phyloP scores from a whole-genome alignment of 2,797 vertebrate genomes.

The Sebastolobus altivelis region DNA sequence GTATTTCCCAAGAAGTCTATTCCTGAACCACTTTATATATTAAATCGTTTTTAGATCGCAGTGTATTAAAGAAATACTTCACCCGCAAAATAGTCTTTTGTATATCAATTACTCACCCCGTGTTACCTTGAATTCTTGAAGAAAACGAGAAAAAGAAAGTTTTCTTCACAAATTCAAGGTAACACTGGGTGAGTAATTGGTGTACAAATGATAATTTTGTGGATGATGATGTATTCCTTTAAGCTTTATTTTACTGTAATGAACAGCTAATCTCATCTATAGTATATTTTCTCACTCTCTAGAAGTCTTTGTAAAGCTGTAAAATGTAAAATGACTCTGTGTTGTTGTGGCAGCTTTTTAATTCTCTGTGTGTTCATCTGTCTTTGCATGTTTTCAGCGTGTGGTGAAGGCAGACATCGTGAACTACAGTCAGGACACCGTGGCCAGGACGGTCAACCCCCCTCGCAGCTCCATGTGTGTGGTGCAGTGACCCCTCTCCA shows the following conservation, averaged over 20 bases:
- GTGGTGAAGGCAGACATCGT: conserved; percentile 99
- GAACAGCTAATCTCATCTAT: background rate
- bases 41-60: no score
- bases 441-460: conserved; percentile 90
- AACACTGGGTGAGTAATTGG: background rate
- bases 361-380: conserved; percentile 4
- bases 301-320: background rate
- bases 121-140: no score
- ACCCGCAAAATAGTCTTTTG: no score
- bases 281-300: background rate
- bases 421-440: conserved; percentile 97
- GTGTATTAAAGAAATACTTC: no score
- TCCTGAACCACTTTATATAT: background rate
- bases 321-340: no score
- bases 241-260: background rate
- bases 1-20: background rate
- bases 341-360: conserved; percentile 7
- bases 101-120: no score
- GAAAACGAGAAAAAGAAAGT: background rate
- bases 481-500: conserved; percentile 88
- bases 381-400: conserved; percentile 81
- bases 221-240: background rate
- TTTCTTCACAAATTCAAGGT: no score
- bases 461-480: conserved; percentile 98
- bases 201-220: background rate